phyloP scores from a whole-genome alignment of 2,888 invertebrate species.

The Neoaliturus tenellus region DNA sequence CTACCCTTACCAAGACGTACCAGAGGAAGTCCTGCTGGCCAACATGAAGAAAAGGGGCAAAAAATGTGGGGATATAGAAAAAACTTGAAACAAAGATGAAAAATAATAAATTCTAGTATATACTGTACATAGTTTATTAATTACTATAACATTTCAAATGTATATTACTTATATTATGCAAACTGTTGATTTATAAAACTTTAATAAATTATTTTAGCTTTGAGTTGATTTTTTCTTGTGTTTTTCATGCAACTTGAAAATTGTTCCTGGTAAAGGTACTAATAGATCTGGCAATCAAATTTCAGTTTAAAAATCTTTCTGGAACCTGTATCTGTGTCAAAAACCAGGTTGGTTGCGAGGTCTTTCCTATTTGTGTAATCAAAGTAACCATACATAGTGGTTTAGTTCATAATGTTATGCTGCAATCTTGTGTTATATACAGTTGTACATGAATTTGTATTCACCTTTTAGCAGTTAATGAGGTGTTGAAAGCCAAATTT shows the following conservation, averaged over 20 bases:
- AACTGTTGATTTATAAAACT: background rate
- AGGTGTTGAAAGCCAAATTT: no score
- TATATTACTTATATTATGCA: background rate
- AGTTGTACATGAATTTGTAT: no score
- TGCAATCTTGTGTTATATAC: no score
- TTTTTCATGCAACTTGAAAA: conserved; percentile 9
- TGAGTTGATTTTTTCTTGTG: background rate
- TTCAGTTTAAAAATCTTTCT: no score
- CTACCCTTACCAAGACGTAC: conserved; percentile 76
- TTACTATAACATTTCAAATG: background rate
- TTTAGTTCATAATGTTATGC: no score
- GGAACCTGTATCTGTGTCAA: no score
- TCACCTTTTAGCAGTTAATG: no score
- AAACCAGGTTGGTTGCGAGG: no score
- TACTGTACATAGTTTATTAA: background rate
- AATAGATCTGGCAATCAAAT: no score
- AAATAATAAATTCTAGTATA: background rate
- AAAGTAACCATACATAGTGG: no score
- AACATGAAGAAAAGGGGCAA: conserved; percentile 25
- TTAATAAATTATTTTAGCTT: background rate
- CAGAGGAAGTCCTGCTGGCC: conserved; percentile 60
- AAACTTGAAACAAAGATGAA: background rate
- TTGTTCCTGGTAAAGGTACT: no score
- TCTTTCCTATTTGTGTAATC: no score
- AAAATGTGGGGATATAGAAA: conserved; percentile 11